phyloP scores from a whole-genome alignment of 2,888 invertebrate genomes.

The Conistra vaccinii region DNA sequence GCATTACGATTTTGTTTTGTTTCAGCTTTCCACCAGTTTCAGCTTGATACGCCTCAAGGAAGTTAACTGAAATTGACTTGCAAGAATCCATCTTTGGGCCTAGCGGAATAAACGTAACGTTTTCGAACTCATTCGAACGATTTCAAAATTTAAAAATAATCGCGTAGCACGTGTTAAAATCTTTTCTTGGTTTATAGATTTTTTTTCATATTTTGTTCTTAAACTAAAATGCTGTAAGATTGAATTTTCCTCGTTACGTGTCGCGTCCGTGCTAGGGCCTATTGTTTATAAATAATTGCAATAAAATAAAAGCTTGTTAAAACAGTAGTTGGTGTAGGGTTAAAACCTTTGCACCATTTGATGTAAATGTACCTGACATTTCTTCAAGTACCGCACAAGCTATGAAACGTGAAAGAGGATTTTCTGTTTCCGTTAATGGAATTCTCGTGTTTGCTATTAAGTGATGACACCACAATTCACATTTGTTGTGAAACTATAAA shows the following conservation, averaged over 20 bases:
- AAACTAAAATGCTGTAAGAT: neutral
- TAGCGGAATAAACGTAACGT: neutral
- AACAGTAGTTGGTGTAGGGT: no score
- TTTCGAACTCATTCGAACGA: neutral
- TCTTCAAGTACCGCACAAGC: conserved; percentile 26
- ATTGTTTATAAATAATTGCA: neutral
- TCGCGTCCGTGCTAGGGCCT: no score
- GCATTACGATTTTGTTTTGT: no score
- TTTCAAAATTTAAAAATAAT: neutral
- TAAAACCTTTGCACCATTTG: neutral
- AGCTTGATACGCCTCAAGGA: no score
- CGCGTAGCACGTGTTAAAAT: neutral
- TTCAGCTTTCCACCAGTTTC: no score
- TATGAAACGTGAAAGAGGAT: conserved; percentile 43
- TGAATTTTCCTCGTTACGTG: neutral
- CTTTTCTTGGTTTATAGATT: neutral
- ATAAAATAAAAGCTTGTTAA: neutral
- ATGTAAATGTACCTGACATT: neutral
- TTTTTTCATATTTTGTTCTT: neutral
- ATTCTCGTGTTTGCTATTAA: conserved; percentile 48
- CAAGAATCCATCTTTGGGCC: no score
- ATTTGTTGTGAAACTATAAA: conserved; percentile 9
- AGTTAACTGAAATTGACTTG: no score
- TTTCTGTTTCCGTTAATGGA: conserved; percentile 54
- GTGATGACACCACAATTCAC: conserved; percentile 53